Base-by-base conservation (phyloP, 2,113 vertebrate species). In the Microcebus tavaratra region DNA sequence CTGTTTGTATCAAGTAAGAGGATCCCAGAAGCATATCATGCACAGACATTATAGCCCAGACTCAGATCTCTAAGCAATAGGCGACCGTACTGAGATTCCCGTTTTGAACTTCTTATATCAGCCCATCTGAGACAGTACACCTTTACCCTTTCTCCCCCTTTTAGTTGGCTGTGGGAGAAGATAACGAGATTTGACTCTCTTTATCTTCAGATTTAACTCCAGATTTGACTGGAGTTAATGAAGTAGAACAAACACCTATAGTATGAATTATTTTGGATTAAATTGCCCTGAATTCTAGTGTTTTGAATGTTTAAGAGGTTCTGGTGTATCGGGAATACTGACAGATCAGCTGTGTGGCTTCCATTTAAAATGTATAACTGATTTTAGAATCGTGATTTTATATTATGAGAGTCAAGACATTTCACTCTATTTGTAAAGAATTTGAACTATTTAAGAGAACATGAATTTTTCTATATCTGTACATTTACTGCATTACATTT, bases 31-130 rank as follows among this genome's bases (percentile, higher is more conserved):
- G 34, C 25, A 15, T 0, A 15, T 0, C 2, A 48, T 0, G 0
- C 80, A 82, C 70, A 29, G 45, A 39, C 2, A 13, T 42, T 39
- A 0, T 1, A 3, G 27, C 53, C 39, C 55, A 17, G 7, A 18
- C 20, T 95, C 23, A 25, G 53, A 9, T 31, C 39, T 61, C 70
- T 8, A 82, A 57, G 90, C 25, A 23, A 34, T 0, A 55, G 53
- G 68, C 2, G 29, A n/a, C 25, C 8, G 0, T 2, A 13, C 70
- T 0, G 27, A 55, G 9, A 1, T 2, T n/a, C 50, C 50, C 0
- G 29, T 27, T 55, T n/a, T n/a, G 9, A 82, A 76, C 20, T 8
- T 55, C 39, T 20, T 34, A 48, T 17, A 21, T 75, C 5, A 10
- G 48, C 29, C 21, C 7, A 0, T 42, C 10, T 18, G n/a, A 90